phyloP scores from a whole-genome alignment of 2,113 vertebrate genomes.

The Mesitornis unicolor region DNA sequence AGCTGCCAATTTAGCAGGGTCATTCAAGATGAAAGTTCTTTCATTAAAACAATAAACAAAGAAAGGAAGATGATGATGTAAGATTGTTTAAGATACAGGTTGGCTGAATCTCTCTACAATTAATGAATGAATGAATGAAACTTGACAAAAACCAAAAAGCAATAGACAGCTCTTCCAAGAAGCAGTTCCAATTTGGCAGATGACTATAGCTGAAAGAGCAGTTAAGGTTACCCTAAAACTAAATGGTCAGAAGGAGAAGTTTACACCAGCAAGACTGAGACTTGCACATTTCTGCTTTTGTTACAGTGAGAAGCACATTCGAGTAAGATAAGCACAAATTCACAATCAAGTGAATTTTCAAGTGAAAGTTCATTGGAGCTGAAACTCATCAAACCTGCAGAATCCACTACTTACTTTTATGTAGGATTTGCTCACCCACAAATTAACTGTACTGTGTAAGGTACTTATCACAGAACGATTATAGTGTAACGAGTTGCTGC shows the following conservation, averaged over 20 bases:
- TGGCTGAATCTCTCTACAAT: not conserved
- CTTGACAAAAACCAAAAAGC: not conserved
- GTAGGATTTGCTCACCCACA: constrained; percentile 1
- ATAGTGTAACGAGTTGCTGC: not conserved
- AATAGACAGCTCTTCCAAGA: not conserved
- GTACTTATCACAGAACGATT: not conserved
- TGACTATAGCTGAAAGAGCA: not conserved
- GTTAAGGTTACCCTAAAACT: not conserved
- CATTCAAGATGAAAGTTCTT: not conserved
- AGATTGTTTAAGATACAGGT: not conserved
- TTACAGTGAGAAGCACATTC: not conserved
- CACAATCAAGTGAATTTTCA: not conserved
- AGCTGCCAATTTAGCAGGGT: not conserved
- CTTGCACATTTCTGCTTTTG: not conserved
- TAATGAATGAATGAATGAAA: constrained; percentile 45
- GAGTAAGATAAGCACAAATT: not conserved
- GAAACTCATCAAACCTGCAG: not conserved
- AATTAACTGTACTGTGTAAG: not conserved
- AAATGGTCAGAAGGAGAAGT: not conserved
- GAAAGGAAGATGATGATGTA: not conserved
- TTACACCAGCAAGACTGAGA: not conserved
- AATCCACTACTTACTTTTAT: not conserved
- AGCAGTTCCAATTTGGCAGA: not conserved
- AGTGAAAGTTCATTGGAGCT: not conserved
- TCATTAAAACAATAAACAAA: constrained; percentile 10